A percentile compares a stretch with the other conserved stretches of the same genome.
Conservation (phyloP, 2,113 vertebrate species). For the Leptosomus discolor region DNA sequence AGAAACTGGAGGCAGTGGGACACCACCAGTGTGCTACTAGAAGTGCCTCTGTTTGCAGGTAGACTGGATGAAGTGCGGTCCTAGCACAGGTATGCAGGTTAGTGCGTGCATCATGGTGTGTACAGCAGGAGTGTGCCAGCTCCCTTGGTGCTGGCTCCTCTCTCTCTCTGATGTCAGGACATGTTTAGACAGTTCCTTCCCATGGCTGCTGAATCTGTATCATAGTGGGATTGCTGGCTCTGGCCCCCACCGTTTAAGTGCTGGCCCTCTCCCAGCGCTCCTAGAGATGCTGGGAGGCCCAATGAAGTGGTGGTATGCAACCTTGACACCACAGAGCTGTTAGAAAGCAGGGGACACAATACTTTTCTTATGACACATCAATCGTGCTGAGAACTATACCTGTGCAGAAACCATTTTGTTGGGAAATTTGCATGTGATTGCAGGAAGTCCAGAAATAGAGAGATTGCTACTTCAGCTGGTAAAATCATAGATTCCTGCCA, state of each 20-base stretch:
- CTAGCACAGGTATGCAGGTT: neutral
- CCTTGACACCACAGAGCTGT: neutral
- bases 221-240: neutral
- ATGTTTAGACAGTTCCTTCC: neutral
- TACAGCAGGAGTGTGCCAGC: fast-evolving
- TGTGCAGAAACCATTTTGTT: neutral
- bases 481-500: neutral
- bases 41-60: fast-evolving
- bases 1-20: neutral
- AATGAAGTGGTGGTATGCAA: no score
- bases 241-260: neutral
- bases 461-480: neutral
- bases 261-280: neutral
- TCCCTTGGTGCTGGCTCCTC: neutral
- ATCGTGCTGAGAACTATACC: neutral
- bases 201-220: fast-evolving
- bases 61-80: fast-evolving
- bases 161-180: neutral
- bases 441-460: neutral
- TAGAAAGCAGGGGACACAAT: neutral
- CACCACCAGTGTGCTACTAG: no score
- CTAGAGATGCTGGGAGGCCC: neutral
- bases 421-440: neutral
- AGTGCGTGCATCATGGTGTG: fast-evolving
- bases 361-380: neutral